Percentiles rank a stretch among this genome's conserved stretches.
phyloP scores from a whole-genome alignment of 2,888 invertebrate genomes.

The Aradus depressus region DNA sequence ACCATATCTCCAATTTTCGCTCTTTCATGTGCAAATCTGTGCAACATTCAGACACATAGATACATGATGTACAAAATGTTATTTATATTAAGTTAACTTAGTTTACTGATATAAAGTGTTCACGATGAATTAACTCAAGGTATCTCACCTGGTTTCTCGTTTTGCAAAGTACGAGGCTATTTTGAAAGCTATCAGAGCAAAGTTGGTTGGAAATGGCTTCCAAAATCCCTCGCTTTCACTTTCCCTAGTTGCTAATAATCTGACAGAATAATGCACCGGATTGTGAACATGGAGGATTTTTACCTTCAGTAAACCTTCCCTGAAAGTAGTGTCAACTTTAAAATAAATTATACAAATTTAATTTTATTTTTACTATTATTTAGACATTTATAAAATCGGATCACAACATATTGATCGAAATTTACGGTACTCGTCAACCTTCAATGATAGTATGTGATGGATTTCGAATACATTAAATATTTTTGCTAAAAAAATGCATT shows the following conservation, averaged over 20 bases:
- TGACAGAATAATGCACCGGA: slow-evolving; percentile 51
- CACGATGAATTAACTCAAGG: background rate
- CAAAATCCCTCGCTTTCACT: slow-evolving; percentile 3
- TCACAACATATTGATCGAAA: no score
- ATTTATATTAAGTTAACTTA: no score
- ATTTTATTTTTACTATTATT: background rate
- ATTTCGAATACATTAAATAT: background rate
- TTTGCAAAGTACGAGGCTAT: slow-evolving; percentile 14
- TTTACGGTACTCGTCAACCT: no score
- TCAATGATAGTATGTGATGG: background rate
- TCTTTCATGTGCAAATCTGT: slow-evolving; percentile 27
- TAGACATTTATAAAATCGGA: no score
- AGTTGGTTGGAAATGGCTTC: slow-evolving; percentile 5
- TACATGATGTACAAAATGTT: no score
- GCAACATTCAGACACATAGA: background rate
- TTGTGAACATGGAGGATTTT: slow-evolving; percentile 46
- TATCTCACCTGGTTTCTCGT: slow-evolving; percentile 20
- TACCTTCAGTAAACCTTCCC: slow-evolving; percentile 46
- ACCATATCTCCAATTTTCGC: slow-evolving; percentile 46
- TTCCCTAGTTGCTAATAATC: slow-evolving; percentile 37
- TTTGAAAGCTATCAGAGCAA: slow-evolving; percentile 11
- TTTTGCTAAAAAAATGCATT: background rate
- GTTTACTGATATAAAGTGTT: background rate
- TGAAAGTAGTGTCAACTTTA: slow-evolving; percentile 30
- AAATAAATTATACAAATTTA: background rate